phyloP scores from a whole-genome alignment of 2,888 invertebrate genomes.

The Polietes domitor region DNA sequence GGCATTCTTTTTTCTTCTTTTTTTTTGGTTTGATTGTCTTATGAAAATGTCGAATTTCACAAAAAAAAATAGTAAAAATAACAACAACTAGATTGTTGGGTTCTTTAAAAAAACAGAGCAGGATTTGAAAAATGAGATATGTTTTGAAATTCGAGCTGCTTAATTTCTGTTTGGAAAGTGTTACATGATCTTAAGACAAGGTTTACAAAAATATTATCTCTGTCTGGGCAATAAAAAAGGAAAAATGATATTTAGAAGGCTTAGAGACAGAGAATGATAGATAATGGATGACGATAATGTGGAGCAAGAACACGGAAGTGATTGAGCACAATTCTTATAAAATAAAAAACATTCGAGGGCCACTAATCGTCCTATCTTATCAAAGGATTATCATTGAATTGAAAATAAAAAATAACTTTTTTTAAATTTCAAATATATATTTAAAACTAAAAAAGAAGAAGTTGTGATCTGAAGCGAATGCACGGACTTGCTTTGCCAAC shows the following conservation, averaged over 20 bases:
- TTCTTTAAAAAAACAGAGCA: background rate
- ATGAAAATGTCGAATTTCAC: conserved; percentile 39
- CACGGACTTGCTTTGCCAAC: too few relatives aligned
- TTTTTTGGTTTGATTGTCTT: background rate
- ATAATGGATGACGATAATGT: background rate
- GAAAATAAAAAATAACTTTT: too few relatives aligned
- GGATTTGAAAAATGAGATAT: conserved; percentile 5
- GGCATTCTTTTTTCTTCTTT: conserved; percentile 13
- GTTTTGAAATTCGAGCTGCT: conserved; percentile 29
- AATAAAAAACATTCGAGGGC: too few relatives aligned
- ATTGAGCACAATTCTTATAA: too few relatives aligned
- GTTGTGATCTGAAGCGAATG: too few relatives aligned
- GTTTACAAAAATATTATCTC: conserved; percentile 38
- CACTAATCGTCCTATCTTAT: too few relatives aligned
- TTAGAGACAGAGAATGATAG: conserved; percentile 3
- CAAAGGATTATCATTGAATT: too few relatives aligned
- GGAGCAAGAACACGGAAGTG: background rate
- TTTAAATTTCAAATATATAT: too few relatives aligned
- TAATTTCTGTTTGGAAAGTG: conserved; percentile 34
- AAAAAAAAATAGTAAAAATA: background rate
- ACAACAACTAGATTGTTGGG: background rate
- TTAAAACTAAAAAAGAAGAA: too few relatives aligned
- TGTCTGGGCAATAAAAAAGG: background rate
- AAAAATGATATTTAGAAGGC: conserved; percentile 31
- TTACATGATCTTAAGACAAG: conserved; percentile 37